A percentile compares a stretch with the other conserved stretches of the same genome.
phyloP scores from a whole-genome alignment of 2,797 vertebrate genomes.

The Sebastes itinus region DNA sequence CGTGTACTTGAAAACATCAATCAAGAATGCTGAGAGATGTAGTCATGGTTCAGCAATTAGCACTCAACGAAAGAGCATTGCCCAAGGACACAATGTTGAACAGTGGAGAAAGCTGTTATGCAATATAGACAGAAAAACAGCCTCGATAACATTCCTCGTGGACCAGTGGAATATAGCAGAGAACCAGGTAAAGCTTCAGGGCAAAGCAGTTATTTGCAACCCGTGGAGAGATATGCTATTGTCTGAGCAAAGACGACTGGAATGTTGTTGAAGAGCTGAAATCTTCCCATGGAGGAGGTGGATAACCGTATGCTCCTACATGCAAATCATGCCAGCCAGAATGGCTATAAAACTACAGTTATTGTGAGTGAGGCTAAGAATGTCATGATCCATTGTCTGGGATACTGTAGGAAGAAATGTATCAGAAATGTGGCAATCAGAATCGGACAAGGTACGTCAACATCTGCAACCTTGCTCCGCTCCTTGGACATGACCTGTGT shows the following conservation, averaged over 20 bases:
- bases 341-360: neutral
- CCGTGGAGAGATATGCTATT: neutral
- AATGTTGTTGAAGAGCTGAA: neutral
- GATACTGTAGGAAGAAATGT: neutral
- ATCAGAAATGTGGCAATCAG: neutral
- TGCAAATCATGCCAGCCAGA: neutral
- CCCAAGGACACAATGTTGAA: neutral
- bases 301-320: neutral
- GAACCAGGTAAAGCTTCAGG: neutral
- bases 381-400: neutral
- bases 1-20: neutral
- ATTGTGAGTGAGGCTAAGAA: neutral
- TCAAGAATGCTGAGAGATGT: neutral
- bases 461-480: neutral
- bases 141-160: neutral
- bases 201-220: neutral
- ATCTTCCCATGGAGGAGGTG: neutral
- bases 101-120: neutral
- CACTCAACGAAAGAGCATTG: neutral
- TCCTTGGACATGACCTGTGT: neutral
- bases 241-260: neutral
- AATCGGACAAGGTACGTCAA: neutral
- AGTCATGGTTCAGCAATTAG: neutral
- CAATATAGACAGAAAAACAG: neutral
- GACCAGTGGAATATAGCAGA: neutral